Base-by-base conservation (phyloP, 2,888 invertebrate species). In the Melikaiella ostensackeni region DNA sequence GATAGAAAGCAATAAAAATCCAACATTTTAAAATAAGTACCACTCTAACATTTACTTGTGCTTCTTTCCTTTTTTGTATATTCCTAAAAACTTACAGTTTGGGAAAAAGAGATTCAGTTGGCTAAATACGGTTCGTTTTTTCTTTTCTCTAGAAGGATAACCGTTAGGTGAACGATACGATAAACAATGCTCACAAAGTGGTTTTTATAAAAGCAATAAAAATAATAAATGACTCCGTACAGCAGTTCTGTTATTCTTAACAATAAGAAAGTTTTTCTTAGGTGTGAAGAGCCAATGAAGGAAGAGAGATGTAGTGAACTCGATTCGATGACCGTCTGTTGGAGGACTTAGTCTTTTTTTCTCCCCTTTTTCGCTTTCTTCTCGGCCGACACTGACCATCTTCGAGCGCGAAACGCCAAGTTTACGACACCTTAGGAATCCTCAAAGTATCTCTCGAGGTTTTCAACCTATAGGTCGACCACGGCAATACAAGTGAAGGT, bases 351-450 rank as follows among this genome's bases (percentile, higher is more conserved):
- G 24, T 38, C 24, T 42, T 38, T 63, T 38, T 63, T 35, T 42
- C 38, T 16, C 21, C 64, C 2, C 24, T 42, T 42, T 64, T 64
- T 42, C 24, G 64, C 64, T 74, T 74, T 55, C 50, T 74, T 74
- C 57, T 57, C 27, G 55, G 9, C 57, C 57, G 50, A 74, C 30
- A 55, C 55, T 75, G 42, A 76, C 66, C 62, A 74, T 75, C 42
- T 55, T 75, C 46, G 55, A 74, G 63, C 75, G 61, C 80, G 76
- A 78, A 64, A 62, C 70, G 57, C 66, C 63, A 76, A 78, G 79
- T 82, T 82, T 83, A 83, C 83, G 83, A 83, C 80, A 80, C 79
- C 79, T 77, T 79, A 66, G 80, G 81, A 82, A 83, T 82, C 81
- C 79, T 82, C 80, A 80, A 82, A 81, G 81, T 82, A 80, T 83